Percentiles rank a stretch among this genome's conserved stretches.
These are phyloP conservation scores for Misgurnus mizolepis DNA, from an alignment of 2,113 vertebrate genomes.

Conservation along the genomic window DNA sequence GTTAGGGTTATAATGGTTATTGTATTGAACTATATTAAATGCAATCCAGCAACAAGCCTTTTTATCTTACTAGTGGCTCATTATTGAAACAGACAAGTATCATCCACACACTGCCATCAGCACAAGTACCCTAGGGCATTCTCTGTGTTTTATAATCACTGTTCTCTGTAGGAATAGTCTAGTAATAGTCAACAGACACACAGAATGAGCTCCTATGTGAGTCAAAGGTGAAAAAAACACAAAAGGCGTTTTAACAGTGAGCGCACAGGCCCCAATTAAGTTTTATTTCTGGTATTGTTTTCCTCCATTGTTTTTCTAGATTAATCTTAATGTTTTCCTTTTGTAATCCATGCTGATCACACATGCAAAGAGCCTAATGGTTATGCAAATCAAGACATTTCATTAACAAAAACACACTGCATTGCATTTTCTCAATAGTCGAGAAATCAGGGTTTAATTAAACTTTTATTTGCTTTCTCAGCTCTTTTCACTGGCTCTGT, in stretches of 20 bases:
- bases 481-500: neutral
- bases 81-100: neutral
- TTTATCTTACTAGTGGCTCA: neutral
- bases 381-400: conserved; percentile 55
- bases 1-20: neutral
- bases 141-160: neutral
- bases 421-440: conserved; percentile 24
- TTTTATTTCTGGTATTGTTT: neutral
- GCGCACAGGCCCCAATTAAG: neutral
- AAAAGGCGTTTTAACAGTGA: neutral
- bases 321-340: conserved; percentile 12
- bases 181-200: neutral
- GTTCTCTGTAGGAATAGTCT: neutral
- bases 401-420: conserved; percentile 39
- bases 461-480: conserved; percentile 37
- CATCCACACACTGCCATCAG: neutral
- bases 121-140: neutral
- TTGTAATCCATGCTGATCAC: neutral
- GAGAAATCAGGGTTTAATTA: conserved; percentile 64
- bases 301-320: neutral
- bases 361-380: conserved; percentile 13
- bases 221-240: neutral
- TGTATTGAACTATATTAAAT: neutral
- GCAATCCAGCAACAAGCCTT: neutral
- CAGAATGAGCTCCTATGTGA: neutral